Evolutionary conservation across 1,140 invertebrate genomes (phyloP).

Genomic region (Hyles vespertilio): DNA sequence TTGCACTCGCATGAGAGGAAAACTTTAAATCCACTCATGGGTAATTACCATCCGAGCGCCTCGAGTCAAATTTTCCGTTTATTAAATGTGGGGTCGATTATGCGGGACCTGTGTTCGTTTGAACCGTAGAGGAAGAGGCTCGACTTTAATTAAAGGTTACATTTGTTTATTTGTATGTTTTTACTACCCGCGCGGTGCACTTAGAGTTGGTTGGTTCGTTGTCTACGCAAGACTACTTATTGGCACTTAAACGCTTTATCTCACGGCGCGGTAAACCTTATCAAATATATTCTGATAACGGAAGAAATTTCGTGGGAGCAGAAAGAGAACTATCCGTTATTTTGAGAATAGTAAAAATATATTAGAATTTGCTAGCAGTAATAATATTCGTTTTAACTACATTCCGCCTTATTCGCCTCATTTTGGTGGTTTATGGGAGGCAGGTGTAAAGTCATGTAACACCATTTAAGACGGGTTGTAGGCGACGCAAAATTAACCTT

Average conservation of each 20-base stretch:
- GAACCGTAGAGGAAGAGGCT: constrained; percentile 7
- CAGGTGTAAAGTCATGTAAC: constrained; percentile 3
- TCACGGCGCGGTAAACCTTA: constrained; percentile 27
- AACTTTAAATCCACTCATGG: constrained; percentile 8
- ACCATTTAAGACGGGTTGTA: constrained; percentile 5
- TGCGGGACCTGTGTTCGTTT: background rate
- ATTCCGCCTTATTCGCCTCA: constrained; percentile 6
- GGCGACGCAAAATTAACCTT: too few relatives aligned
- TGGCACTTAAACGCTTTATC: constrained; percentile 44
- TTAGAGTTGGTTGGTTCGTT: constrained; percentile 26
- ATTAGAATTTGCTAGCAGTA: background rate
- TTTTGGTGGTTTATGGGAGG: constrained; percentile 12
- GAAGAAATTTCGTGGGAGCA: constrained; percentile 28
- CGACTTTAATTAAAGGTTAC: constrained; percentile 6
- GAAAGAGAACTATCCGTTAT: background rate
- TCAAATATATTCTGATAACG: constrained; percentile 33
- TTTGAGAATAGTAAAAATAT: background rate
- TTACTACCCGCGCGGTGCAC: constrained; percentile 26
- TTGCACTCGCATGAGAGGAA: too few relatives aligned
- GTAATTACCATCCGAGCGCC: background rate
- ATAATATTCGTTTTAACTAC: constrained; percentile 6
- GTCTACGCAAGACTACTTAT: constrained; percentile 35
- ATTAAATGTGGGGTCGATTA: background rate
- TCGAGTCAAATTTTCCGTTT: background rate
- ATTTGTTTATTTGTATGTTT: constrained; percentile 13